Conservation (phyloP, 1,140 invertebrate genomes). For the Acromyrmex echinatior region DNA sequence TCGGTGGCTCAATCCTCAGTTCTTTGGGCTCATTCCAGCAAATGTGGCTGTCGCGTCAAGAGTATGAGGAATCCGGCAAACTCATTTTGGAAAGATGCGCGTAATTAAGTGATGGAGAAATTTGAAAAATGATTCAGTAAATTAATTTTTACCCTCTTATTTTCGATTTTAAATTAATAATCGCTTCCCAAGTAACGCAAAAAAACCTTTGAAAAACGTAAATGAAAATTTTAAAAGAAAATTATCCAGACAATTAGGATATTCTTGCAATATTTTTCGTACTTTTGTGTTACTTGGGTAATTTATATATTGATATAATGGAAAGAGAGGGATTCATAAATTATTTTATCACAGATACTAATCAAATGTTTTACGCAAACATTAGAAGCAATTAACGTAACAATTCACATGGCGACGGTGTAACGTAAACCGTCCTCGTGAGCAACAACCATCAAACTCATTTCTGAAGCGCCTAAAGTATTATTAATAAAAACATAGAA, state of each 20-base stretch:
- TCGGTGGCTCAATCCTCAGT: conserved; percentile 97
- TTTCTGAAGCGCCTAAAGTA: conserved; percentile 24
- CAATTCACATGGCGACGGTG: neutral
- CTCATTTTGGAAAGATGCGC: conserved; percentile 93
- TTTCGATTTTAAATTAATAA: neutral
- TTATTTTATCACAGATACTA: neutral
- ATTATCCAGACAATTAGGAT: neutral
- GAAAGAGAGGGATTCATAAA: neutral
- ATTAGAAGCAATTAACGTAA: conserved; percentile 27
- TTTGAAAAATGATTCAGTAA: neutral
- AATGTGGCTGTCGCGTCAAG: conserved; percentile 99
- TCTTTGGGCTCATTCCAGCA: conserved; percentile 98
- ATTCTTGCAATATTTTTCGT: neutral
- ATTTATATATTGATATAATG: neutral
- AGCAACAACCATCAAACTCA: conserved; percentile 43
- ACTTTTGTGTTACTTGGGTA: neutral
- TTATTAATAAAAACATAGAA: neutral
- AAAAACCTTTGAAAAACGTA: neutral
- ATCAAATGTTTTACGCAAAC: conserved; percentile 9
- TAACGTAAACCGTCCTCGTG: conserved; percentile 24
- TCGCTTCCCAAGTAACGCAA: neutral
- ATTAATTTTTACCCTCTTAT: conserved; percentile 4
- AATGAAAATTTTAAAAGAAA: conserved; percentile 3
- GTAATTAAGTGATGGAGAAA: conserved; percentile 53
- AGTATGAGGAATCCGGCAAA: conserved; percentile 98